Evolutionary conservation across 2,888 invertebrate genomes (phyloP).

Genomic region (Reticulitermes lucifugus): DNA sequence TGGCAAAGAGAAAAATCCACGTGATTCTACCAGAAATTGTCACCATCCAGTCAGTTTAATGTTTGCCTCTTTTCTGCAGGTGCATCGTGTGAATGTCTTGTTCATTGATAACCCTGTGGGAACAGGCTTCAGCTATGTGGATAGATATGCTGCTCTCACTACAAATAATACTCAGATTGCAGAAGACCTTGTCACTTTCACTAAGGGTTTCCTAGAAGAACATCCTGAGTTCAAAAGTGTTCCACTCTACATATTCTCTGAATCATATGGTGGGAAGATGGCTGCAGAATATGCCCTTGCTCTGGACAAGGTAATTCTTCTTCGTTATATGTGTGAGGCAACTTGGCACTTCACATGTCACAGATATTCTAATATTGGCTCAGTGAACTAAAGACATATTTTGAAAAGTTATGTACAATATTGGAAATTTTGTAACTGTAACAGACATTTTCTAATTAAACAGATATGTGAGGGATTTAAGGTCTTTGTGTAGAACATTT

Average conservation of each 20-base stretch:
- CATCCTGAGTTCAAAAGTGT: conserved; percentile 78
- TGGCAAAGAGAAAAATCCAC: no score
- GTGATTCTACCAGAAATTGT: no score
- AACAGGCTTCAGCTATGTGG: conserved; percentile 86
- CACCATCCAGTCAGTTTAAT: no score
- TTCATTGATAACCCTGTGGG: conserved; percentile 95
- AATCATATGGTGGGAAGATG: conserved; percentile 96
- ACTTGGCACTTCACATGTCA: no score
- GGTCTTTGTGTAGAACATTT: no score
- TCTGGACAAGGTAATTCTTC: conserved; percentile 61
- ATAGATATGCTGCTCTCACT: conserved; percentile 66
- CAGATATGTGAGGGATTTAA: no score
- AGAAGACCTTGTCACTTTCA: conserved; percentile 78
- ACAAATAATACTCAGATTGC: conserved; percentile 76
- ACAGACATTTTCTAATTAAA: no score
- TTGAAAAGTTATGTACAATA: no score
- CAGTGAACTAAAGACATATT: no score
- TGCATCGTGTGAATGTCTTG: conserved; percentile 82
- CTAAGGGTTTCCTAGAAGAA: conserved; percentile 75
- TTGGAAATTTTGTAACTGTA: no score
- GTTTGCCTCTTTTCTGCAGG: conserved; percentile 63
- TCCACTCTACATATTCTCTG: conserved; percentile 87
- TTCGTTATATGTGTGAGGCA: no score
- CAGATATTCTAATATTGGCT: no score
- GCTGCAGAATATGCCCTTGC: conserved; percentile 81